phyloP scores from a whole-genome alignment of 2,113 vertebrate species.

The Callaeas wilsoni region DNA sequence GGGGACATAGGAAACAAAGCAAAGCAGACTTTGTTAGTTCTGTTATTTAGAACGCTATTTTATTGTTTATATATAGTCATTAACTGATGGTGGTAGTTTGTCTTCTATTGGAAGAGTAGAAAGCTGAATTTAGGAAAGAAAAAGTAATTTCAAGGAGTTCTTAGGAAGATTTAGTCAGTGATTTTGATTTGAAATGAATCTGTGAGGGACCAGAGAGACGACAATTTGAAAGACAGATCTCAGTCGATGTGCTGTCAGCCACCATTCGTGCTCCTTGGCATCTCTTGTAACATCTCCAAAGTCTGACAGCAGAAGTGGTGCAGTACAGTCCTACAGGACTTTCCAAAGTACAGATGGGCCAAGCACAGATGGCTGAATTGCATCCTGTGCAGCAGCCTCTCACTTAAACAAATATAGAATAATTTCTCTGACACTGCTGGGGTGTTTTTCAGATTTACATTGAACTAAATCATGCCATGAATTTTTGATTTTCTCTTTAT shows the following conservation, averaged over 20 bases:
- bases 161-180: not conserved
- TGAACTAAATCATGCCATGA: not conserved
- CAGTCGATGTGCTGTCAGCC: not conserved
- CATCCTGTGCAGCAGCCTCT: not conserved
- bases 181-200: not conserved
- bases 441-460: not conserved
- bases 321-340: not conserved
- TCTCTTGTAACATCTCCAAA: not conserved
- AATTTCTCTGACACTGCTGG: not conserved
- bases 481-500: not conserved
- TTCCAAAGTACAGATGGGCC: not conserved
- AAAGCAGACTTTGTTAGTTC: not conserved
- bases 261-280: not conserved
- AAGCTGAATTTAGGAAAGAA: not conserved
- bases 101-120: not conserved
- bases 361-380: conserved; percentile 10
- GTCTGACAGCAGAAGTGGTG: not conserved
- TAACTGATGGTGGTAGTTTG: not conserved
- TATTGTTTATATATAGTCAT: not conserved
- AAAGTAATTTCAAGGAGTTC: not conserved
- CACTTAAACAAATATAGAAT: not conserved
- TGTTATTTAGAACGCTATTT: not conserved
- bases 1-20: not conserved
- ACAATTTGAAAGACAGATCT: not conserved
- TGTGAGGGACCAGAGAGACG: not conserved